phyloP scores from a whole-genome alignment of 2,113 vertebrate genomes.

The Entelurus aequoreus region DNA sequence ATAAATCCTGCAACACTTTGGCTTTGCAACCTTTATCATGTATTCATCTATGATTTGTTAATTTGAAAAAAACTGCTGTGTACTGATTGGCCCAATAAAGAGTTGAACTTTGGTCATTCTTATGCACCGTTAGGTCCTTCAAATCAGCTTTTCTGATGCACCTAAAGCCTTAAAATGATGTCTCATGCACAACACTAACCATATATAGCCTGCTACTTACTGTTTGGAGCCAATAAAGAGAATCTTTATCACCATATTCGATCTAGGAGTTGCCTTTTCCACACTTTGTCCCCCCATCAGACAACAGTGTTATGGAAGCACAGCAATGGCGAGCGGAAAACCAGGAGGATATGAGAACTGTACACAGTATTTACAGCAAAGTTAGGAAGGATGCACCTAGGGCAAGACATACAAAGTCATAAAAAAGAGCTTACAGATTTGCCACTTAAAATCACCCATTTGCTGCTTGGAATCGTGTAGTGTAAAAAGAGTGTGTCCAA shows the following conservation, averaged over 20 bases:
- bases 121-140: conserved; percentile 52
- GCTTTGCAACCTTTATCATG: conserved; percentile 52
- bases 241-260: conserved; percentile 10
- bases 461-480: conserved; percentile 66
- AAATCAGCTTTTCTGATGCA: conserved; percentile 24
- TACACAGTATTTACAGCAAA: conserved; percentile 69
- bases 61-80: not conserved
- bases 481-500: conserved; percentile 11
- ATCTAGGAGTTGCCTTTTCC: conserved; percentile 19
- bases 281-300: conserved; percentile 18
- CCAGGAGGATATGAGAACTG: conserved; percentile 44
- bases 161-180: conserved; percentile 31
- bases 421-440: conserved; percentile 44
- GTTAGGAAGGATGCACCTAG: conserved; percentile 41
- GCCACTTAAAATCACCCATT: conserved; percentile 52
- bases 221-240: conserved; percentile 28
- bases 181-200: conserved; percentile 50
- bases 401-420: conserved; percentile 53
- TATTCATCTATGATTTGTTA: conserved; percentile 17
- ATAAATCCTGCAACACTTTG: conserved; percentile 46
- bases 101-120: conserved; percentile 59
- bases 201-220: conserved; percentile 32
- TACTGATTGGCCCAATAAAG: conserved; percentile 15
- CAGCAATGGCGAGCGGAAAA: conserved; percentile 44
- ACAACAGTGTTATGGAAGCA: conserved; percentile 53